Conservation (phyloP, 2,797 vertebrate species). For the Gymnoscopelus braueri region DNA sequence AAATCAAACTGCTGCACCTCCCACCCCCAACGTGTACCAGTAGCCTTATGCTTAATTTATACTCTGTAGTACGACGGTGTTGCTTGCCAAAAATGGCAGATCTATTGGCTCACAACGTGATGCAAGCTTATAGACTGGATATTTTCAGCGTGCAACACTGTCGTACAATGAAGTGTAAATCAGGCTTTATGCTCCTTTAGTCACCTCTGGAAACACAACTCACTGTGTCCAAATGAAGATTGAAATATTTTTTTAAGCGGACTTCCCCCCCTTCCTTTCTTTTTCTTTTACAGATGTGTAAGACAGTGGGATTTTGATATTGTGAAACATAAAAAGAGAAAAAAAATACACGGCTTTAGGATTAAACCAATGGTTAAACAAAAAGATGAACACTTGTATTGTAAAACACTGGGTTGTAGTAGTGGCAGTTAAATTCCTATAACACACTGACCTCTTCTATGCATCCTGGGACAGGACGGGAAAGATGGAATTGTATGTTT, state of each 20-base stretch:
- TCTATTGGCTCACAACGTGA: too few relatives aligned
- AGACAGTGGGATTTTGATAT: constrained; percentile 59
- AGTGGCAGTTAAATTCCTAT: constrained; percentile 61
- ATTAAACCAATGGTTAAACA: constrained; percentile 47
- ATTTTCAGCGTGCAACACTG: too few relatives aligned
- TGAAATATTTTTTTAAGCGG: constrained; percentile 67
- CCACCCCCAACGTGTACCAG: constrained; percentile 47
- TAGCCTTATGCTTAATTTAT: constrained; percentile 61
- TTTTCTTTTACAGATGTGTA: constrained; percentile 46
- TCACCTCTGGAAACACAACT: constrained; percentile 46
- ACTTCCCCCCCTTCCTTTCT: constrained; percentile 8
- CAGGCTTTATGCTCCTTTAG: constrained; percentile 37
- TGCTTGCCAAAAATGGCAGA: too few relatives aligned
- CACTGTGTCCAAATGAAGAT: constrained; percentile 55
- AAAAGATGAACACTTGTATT: constrained; percentile 44
- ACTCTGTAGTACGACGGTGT: too few relatives aligned
- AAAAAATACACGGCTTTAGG: constrained; percentile 47
- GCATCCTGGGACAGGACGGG: constrained; percentile 70
- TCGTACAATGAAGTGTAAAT: too few relatives aligned
- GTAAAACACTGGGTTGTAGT: constrained; percentile 67
- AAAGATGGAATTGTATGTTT: constrained; percentile 63
- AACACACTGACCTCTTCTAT: constrained; percentile 75
- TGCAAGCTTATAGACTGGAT: too few relatives aligned
- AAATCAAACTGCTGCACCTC: background rate
- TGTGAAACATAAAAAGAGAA: constrained; percentile 43